Conservation (phyloP, 2,797 vertebrate genomes). For the Pithecia hirsuta region DNA sequence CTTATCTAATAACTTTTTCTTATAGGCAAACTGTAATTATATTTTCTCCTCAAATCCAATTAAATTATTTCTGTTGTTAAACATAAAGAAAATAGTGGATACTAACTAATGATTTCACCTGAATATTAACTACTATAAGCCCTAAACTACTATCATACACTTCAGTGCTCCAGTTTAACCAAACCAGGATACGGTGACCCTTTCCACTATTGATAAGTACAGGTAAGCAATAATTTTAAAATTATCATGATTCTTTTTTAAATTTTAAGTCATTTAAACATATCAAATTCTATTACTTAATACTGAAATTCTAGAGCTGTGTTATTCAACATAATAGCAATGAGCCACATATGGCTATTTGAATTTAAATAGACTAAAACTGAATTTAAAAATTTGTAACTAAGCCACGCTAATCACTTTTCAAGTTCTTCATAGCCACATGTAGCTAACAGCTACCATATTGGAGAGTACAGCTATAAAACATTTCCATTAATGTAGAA, state of each 20-base stretch:
- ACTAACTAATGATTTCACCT: neutral
- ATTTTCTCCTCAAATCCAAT: constrained; percentile 29
- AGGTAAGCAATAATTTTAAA: constrained; percentile 27
- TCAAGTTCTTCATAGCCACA: constrained; percentile 15
- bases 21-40: neutral
- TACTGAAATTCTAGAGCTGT: neutral
- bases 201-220: constrained; percentile 2
- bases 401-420: neutral
- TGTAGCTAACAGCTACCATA: neutral
- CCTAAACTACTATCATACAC: neutral
- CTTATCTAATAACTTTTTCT: constrained; percentile 10
- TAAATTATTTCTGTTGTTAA: constrained; percentile 40
- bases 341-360: neutral
- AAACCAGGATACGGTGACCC: neutral
- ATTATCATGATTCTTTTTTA: neutral
- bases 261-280: neutral
- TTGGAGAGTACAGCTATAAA: neutral
- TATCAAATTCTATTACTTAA: constrained; percentile 1
- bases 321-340: neutral
- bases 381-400: neutral
- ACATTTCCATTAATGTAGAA: constrained; percentile 22
- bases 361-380: constrained; percentile 30
- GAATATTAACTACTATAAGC: neutral
- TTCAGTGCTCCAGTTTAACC: neutral
- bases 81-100: neutral